Evolutionary conservation across 2,888 invertebrate genomes (phyloP), one percentile per base, ranked within the genome.

Genomic region (Lasioglossum calceatum): DNA sequence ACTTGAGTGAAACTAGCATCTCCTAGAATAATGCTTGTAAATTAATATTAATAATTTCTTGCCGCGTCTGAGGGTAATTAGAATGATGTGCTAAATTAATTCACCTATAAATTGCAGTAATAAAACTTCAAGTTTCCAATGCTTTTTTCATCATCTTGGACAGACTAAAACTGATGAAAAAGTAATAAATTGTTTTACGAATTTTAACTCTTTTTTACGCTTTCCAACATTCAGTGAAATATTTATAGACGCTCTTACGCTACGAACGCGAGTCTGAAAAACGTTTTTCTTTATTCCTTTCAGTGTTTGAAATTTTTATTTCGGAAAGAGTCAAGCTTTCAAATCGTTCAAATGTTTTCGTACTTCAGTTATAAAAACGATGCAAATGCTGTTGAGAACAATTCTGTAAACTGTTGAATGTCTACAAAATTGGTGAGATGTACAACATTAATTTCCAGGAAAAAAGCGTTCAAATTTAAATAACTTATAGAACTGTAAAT

Each of bases 11-110:
- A 79, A 76, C 76, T 84, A 82, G 50, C 78, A 61, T 64, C 84
- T 58, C 76, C 79, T 77, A 67, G 82, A 79, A 76, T 81, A 78
- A 80, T 77, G 32, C 61, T 85, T 82, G 77, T 71, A 89, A 88
- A 89, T 85, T 89, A 85, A 85, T 79, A 89, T 64, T 85, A 85
- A 89, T 79, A 78, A 72, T n/a, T 36, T 12, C n/a, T 47, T 67
- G 42, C 44, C n/a, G 50, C 73, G 32, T 16, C 47, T 58, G 58
- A 67, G 79, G 32, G n/a, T n/a, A 77, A 77, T 47, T 32, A 16
- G n/a, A 84, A 82, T 50, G 42, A 47, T 47, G 61, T 10, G 4
- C 23, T 39, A 42, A 42, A 14, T 70, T 23, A 39, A 70, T 36
- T 67, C 23, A 0, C 32, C 19, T 10, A 64, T 64, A 32, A 58